phyloP scores from a whole-genome alignment of 2,888 invertebrate species.

The Pseudolycoriella hygida region DNA sequence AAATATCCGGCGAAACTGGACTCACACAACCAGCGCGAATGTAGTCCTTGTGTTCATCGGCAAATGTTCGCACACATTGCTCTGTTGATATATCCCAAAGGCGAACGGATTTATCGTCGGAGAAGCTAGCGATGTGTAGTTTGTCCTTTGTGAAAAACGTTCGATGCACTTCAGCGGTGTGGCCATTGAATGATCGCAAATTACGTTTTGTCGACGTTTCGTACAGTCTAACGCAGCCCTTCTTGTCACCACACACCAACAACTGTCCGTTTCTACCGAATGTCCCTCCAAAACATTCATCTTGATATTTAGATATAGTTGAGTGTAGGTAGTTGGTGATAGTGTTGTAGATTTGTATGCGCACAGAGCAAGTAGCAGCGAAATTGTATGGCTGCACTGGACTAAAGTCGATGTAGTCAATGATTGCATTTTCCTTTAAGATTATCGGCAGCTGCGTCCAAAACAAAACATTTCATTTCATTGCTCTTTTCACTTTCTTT shows the following conservation, averaged over 20 bases:
- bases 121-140: slow-evolving; percentile 65
- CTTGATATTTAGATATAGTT: slow-evolving; percentile 65
- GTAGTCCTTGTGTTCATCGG: slow-evolving; percentile 56
- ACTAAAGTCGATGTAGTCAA: slow-evolving; percentile 82
- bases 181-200: slow-evolving; percentile 72
- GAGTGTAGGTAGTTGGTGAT: slow-evolving; percentile 66
- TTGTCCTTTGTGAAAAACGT: slow-evolving; percentile 66
- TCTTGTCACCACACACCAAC: slow-evolving; percentile 81
- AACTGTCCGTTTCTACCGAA: slow-evolving; percentile 68
- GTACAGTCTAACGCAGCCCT: slow-evolving; percentile 71
- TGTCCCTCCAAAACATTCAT: slow-evolving; percentile 69
- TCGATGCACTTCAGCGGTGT: slow-evolving; percentile 60
- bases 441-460: slow-evolving; percentile 68
- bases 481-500: background rate
- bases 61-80: slow-evolving; percentile 43
- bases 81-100: slow-evolving; percentile 89
- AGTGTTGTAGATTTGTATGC: slow-evolving; percentile 75
- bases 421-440: slow-evolving; percentile 81
- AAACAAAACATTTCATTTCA: background rate
- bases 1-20: slow-evolving; percentile 53
- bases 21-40: slow-evolving; percentile 69
- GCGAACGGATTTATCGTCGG: slow-evolving; percentile 73
- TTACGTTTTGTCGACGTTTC: slow-evolving; percentile 69
- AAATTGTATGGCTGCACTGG: slow-evolving; percentile 78
- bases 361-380: slow-evolving; percentile 82